Conservation (phyloP, 2,888 invertebrate species). For the Ligdia adustata region DNA sequence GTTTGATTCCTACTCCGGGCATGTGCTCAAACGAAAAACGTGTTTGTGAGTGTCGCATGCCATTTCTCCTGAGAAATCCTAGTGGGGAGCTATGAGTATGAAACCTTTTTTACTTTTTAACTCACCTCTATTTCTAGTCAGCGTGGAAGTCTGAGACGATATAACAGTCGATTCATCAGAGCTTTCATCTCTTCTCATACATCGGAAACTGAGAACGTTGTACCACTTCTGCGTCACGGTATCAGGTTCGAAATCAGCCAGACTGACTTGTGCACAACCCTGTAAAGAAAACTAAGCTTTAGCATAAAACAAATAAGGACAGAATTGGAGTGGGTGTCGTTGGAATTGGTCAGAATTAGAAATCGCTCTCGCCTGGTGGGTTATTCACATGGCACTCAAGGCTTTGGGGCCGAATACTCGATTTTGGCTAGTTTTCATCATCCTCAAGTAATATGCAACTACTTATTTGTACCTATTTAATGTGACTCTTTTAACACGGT, state of each 20-base stretch:
- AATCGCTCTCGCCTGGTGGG: slow-evolving; percentile 77
- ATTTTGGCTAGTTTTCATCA: slow-evolving; percentile 83
- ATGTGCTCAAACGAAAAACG: too few relatives aligned
- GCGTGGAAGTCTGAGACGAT: slow-evolving; percentile 97
- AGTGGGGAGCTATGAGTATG: too few relatives aligned
- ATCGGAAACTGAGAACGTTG: slow-evolving; percentile 91
- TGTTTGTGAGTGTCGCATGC: too few relatives aligned
- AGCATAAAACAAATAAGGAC: not conserved
- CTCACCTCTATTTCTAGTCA: slow-evolving; percentile 93
- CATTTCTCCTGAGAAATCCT: too few relatives aligned
- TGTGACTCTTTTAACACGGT: too few relatives aligned
- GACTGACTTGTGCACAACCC: slow-evolving; percentile 98
- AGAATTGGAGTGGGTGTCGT: not conserved
- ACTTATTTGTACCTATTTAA: too few relatives aligned
- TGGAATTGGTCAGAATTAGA: slow-evolving; percentile 48
- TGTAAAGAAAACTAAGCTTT: slow-evolving; percentile 62
- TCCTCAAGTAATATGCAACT: too few relatives aligned
- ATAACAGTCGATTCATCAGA: slow-evolving; percentile 98
- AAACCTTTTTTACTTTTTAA: too few relatives aligned
- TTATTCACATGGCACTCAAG: slow-evolving; percentile 79
- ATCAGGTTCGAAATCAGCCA: slow-evolving; percentile 96
- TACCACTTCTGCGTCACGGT: slow-evolving; percentile 94
- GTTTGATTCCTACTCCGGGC: too few relatives aligned
- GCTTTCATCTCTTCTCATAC: slow-evolving; percentile 91
- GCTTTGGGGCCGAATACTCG: slow-evolving; percentile 74